These are phyloP conservation scores for Gavialis gangeticus DNA, from an alignment of 2,113 vertebrate species.

Conservation along the genomic window DNA sequence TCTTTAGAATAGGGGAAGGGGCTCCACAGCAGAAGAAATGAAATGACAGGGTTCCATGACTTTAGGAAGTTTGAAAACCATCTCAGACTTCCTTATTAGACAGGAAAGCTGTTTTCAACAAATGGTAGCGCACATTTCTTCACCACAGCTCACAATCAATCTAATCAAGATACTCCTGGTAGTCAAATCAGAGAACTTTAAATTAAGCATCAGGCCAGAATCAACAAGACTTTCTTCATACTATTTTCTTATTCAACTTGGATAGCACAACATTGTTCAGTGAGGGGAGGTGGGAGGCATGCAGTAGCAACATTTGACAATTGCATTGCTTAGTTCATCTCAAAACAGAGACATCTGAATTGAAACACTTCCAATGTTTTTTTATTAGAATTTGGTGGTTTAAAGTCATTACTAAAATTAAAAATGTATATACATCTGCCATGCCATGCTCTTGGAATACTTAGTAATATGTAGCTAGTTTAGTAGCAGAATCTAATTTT, in stretches of 20 bases:
- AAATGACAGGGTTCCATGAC: too few species aligned
- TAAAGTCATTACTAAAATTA: not conserved
- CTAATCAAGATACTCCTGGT: conserved; percentile 9
- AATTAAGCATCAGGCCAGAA: not conserved
- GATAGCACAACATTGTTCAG: not conserved
- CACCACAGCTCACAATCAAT: not conserved
- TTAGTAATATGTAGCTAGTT: not conserved
- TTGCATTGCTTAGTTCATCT: not conserved
- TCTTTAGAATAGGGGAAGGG: too few species aligned
- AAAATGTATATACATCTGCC: not conserved
- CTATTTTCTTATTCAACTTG: not conserved
- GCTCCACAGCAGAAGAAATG: too few species aligned
- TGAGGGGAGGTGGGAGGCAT: not conserved
- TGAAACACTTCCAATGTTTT: not conserved
- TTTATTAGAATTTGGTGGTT: not conserved
- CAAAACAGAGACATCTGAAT: not conserved
- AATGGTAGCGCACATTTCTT: not conserved
- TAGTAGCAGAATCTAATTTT: not conserved
- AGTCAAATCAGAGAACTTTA: not conserved
- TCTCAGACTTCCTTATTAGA: not conserved
- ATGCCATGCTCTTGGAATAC: not conserved
- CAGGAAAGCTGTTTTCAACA: not conserved
- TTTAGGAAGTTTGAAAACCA: not conserved
- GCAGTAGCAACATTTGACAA: not conserved
- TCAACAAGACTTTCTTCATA: not conserved